Evolutionary conservation across 1,140 invertebrate species (phyloP).

Genomic region (Scaptomyza pallida): DNA sequence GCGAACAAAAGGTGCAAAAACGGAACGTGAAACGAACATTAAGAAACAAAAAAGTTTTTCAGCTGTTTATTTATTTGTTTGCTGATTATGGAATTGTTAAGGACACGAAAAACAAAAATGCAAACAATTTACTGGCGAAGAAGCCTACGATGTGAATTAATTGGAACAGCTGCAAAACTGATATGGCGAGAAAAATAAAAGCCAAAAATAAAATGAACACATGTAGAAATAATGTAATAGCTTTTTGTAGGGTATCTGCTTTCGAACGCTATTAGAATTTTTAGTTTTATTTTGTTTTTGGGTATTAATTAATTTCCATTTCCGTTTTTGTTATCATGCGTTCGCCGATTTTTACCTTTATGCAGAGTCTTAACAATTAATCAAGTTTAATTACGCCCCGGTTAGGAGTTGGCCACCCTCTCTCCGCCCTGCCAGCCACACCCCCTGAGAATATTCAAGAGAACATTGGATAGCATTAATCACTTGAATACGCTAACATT

Average conservation of each 20-base stretch:
- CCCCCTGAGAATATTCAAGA: slow-evolving; percentile 39
- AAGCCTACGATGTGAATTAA: slow-evolving; percentile 25
- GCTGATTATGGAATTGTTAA: slow-evolving; percentile 68
- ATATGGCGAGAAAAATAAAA: slow-evolving; percentile 25
- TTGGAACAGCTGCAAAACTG: slow-evolving; percentile 50
- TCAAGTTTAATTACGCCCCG: slow-evolving; percentile 76
- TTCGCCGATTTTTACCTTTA: slow-evolving; percentile 78
- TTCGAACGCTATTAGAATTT: too few species aligned
- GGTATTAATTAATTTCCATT: slow-evolving; percentile 81
- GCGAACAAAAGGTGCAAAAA: slow-evolving; percentile 44
- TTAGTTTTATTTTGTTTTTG: too few species aligned
- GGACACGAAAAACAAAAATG: slow-evolving; percentile 29
- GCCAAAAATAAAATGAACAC: neutral
- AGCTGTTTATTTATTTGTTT: slow-evolving; percentile 73
- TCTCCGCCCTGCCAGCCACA: slow-evolving; percentile 14
- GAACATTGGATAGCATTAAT: slow-evolving; percentile 69
- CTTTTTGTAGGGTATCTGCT: slow-evolving; percentile 3
- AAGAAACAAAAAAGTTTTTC: slow-evolving; percentile 46
- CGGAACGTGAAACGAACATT: slow-evolving; percentile 18
- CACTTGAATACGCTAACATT: slow-evolving; percentile 76
- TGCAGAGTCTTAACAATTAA: slow-evolving; percentile 78
- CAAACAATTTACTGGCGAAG: slow-evolving; percentile 22
- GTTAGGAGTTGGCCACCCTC: slow-evolving; percentile 34
- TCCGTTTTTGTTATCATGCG: slow-evolving; percentile 76
- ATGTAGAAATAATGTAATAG: neutral